Evolutionary conservation across 2,888 invertebrate species (phyloP).

Genomic region (Diadegma fenestrale): DNA sequence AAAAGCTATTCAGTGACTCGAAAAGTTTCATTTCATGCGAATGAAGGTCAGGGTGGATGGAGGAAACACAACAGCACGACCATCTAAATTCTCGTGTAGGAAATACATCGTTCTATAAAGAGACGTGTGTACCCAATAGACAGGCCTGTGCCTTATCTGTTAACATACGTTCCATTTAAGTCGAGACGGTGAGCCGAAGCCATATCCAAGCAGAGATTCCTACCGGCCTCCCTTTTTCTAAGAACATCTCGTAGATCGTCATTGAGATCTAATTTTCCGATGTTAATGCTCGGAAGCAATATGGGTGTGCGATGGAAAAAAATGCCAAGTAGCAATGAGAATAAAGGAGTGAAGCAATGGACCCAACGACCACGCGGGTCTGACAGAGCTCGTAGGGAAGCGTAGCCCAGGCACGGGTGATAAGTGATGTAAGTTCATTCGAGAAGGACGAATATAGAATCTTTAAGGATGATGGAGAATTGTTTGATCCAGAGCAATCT

Average conservation of each 20-base stretch:
- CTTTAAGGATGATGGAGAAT: not conserved
- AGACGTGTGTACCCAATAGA: conserved; percentile 70
- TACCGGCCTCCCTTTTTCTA: conserved; percentile 45
- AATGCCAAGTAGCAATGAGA: conserved; percentile 29
- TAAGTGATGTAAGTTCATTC: conserved; percentile 14
- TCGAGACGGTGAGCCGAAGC: conserved; percentile 58
- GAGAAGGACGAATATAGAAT: not conserved
- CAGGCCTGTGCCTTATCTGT: conserved; percentile 73
- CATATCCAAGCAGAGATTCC: conserved; percentile 15
- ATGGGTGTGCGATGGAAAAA: conserved; percentile 69
- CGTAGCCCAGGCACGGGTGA: not conserved
- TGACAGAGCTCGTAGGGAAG: not conserved
- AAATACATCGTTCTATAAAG: conserved; percentile 52
- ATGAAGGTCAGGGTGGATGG: conserved; percentile 35
- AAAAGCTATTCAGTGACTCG: conserved; percentile 54
- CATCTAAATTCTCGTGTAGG: conserved; percentile 76
- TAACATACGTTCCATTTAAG: conserved; percentile 75
- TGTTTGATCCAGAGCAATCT: not conserved
- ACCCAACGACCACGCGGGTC: conserved; percentile 12
- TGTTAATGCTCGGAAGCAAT: conserved; percentile 73
- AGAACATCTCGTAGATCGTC: conserved; percentile 74
- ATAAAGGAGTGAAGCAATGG: conserved; percentile 14
- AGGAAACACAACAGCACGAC: conserved; percentile 42
- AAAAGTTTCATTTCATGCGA: conserved; percentile 66
- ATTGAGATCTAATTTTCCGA: conserved; percentile 76